These are phyloP conservation scores for Butorides virescens DNA, from an alignment of 2,113 vertebrate species.

Conservation along the genomic window DNA sequence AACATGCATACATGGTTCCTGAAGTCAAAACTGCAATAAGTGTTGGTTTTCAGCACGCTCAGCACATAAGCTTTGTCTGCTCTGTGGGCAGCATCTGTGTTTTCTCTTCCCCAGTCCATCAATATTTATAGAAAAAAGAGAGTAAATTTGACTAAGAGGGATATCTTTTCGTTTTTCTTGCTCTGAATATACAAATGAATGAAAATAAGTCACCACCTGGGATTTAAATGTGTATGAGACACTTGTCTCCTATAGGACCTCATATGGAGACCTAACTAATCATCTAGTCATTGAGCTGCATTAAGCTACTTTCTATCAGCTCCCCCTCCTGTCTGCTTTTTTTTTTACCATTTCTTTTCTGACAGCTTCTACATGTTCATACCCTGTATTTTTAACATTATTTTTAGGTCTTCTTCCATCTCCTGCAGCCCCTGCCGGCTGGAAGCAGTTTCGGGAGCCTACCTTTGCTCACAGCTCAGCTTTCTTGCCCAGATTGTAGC, in stretches of 20 bases:
- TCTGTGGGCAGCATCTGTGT: not conserved
- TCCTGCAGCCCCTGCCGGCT: not conserved
- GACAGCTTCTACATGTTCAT: not conserved
- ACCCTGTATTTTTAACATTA: not conserved
- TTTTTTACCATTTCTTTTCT: not conserved
- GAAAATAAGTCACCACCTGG: not conserved
- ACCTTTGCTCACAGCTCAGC: not conserved
- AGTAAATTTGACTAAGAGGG: not conserved
- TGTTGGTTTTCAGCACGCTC: not conserved
- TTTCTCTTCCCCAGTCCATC: not conserved
- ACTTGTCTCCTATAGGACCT: not conserved
- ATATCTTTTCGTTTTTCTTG: not conserved
- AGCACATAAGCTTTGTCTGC: not conserved
- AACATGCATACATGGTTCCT: fast-evolving
- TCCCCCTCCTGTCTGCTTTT: not conserved
- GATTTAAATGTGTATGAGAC: not conserved
- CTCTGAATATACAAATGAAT: not conserved
- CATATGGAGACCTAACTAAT: not conserved
- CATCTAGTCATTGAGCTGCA: not conserved
- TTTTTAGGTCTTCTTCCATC: not conserved
- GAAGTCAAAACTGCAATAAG: not conserved
- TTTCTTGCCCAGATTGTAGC: not conserved
- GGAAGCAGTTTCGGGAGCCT: not conserved
- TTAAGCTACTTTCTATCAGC: slow-evolving; percentile 7
- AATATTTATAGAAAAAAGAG: not conserved